phyloP scores from a whole-genome alignment of 2,888 invertebrate genomes.

The Hermaeophaga mercurialis region DNA sequence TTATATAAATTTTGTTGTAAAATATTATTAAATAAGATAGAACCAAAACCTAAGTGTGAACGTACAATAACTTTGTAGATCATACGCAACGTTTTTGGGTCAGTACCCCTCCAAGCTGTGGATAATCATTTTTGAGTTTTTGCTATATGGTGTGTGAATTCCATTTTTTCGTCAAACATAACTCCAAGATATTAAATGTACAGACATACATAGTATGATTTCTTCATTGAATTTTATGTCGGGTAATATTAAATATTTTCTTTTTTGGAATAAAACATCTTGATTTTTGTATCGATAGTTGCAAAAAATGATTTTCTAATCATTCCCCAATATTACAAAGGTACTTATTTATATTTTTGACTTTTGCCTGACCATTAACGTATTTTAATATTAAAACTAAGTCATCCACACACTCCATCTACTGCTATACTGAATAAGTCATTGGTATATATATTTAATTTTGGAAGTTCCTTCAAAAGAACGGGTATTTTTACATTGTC shows the following conservation, averaged over 20 bases:
- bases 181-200: background rate
- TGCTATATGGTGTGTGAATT: too few species aligned
- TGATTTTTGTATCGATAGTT: background rate
- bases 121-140: too few species aligned
- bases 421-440: background rate
- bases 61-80: background rate
- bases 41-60: background rate
- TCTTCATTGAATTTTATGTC: too few species aligned
- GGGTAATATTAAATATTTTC: too few species aligned
- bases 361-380: background rate
- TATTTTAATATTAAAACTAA: too few species aligned
- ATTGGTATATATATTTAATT: background rate
- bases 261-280: background rate
- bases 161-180: background rate
- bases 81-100: background rate
- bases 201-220: too few species aligned
- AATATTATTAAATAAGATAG: too few species aligned
- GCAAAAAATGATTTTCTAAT: background rate
- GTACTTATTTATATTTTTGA: background rate
- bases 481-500: constrained; percentile 3
- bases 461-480: background rate
- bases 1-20: too few species aligned
- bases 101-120: background rate
- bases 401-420: background rate
- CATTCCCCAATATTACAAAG: background rate